Conservation (phyloP, 2,113 vertebrate genomes). For the Corythornis madagascariensis region DNA sequence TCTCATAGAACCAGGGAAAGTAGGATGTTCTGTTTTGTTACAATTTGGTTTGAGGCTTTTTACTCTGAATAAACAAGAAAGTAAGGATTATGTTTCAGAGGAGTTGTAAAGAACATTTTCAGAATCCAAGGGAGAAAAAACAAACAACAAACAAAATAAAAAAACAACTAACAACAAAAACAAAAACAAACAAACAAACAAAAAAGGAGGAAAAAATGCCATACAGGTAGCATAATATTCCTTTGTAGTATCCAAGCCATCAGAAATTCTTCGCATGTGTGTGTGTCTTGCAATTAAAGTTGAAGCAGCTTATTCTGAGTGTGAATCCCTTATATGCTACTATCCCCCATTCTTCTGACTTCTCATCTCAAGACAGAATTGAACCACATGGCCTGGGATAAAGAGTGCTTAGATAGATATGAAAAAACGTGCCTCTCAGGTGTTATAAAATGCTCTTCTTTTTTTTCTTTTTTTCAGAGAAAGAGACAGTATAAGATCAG, state of each 20-base stretch:
- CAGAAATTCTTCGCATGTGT: background rate
- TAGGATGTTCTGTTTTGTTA: background rate
- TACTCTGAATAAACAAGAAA: background rate
- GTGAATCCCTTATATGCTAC: background rate
- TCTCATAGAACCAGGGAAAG: background rate
- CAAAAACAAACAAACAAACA: background rate
- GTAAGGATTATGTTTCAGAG: background rate
- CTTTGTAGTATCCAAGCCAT: background rate
- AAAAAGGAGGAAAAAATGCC: background rate
- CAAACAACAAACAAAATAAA: background rate
- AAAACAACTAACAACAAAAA: background rate
- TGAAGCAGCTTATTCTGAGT: background rate
- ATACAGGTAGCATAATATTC: background rate
- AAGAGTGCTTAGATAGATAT: background rate
- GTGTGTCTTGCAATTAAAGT: background rate
- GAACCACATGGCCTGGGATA: constrained; percentile 19
- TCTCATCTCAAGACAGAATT: constrained; percentile 14
- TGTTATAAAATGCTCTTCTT: background rate
- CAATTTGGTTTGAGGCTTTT: background rate
- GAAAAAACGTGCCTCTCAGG: background rate
- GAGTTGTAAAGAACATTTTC: background rate
- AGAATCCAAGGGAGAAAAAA: background rate
- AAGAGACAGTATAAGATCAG: constrained; percentile 18
- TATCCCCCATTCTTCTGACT: background rate
- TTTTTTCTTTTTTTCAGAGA: background rate